Evolutionary conservation across 2,888 invertebrate genomes (phyloP), one percentile per base, ranked within the genome.

Genomic region (Tenthredo mesomela): DNA sequence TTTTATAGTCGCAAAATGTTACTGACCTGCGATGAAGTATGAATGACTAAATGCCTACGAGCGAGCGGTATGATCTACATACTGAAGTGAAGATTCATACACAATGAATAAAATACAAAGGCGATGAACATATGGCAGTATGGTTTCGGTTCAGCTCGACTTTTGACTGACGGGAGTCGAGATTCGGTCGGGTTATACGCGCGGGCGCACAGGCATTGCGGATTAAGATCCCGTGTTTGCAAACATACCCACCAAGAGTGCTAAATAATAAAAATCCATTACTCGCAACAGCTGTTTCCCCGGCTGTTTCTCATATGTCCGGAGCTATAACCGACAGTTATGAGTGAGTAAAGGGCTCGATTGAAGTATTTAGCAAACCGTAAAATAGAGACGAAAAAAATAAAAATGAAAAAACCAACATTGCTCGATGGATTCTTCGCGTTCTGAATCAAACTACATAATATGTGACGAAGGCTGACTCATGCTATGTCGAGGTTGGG

Each of bases 111-210:
- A 85, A 77, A 84, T 50, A 80, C 71, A 84, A 37, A 40, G 15
- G 80, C 21, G 21, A 40, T 61, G 61, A 83, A 82, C 88, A 88
- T 88, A 88, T 88, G 88, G 87, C 84, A 9, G 25, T 25, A 43
- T 47, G 61, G 61, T 40, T 80, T 80, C 40, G 61, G 80, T 61
- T 61, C 21, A 40, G 61, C 80, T 85, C 58, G 85, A 61, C 65
- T 85, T 87, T 86, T 87, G 87, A 89, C 88, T 88, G 86, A 85
- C 85, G 65, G 85, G 87, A 87, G 87, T 87, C 85, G 40, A 71
- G 86, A 86, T 86, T 86, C 86, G 87, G 84, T 73, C 18, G 58
- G 71, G 84, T 37, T 67, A 82, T 86, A 88, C 88, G 88, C 88
- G 87, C 85, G 58, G 78, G 84, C 71, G 89, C 89, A 87, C 84